Base-by-base conservation (phyloP, 2,888 invertebrate genomes). In the Ctenicera cuprea region DNA sequence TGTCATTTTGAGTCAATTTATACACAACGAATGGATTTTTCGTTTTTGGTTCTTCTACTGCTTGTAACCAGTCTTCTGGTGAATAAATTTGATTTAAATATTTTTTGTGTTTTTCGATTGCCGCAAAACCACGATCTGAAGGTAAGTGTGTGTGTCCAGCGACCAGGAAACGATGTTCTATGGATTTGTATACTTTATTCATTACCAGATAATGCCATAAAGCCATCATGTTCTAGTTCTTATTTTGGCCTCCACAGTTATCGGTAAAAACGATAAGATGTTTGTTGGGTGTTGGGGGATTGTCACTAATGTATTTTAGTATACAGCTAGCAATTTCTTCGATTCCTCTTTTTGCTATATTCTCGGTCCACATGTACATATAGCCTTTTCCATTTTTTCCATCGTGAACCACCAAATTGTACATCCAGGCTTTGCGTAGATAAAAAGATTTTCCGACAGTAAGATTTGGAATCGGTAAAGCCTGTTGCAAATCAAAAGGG, bases 371-470 rank as follows among this genome's bases (percentile, higher is more conserved):
- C 65, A 74, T 66, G 26, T 72, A 79, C 76, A 79, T 79, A 18
- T 64, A 69, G 4, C 75, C 76, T 59, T 61, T 54, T n/a, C 62
- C 73, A 57, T 30, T 75, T 1, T 26, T 73, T 63, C 78, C 77
- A 41, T 81, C 71, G 48, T 80, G 79, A 9, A 81, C 54, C n/a
- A 78, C 79, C 0, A 80, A 52, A 50, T 80, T 79, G 33, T 80
- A 80, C 8, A 67, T 22, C 80, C 78, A 78, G 30, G 71, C 65
- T 62, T 79, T 80, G 26, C 78, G 62, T 16, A 73, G 54, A 50
- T 79, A 80, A 75, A 80, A 79, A 8, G 78, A 75, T 18, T 71
- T 57, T 12, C 78, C 78, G 12, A 57, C 61, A 41, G 71, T 77
- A 14, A 78, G 57, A 16, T 68, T 18, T 11, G 79, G 77, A 8